Evolutionary conservation across 1,140 invertebrate genomes (phyloP).

Genomic region (Cylas formicarius): DNA sequence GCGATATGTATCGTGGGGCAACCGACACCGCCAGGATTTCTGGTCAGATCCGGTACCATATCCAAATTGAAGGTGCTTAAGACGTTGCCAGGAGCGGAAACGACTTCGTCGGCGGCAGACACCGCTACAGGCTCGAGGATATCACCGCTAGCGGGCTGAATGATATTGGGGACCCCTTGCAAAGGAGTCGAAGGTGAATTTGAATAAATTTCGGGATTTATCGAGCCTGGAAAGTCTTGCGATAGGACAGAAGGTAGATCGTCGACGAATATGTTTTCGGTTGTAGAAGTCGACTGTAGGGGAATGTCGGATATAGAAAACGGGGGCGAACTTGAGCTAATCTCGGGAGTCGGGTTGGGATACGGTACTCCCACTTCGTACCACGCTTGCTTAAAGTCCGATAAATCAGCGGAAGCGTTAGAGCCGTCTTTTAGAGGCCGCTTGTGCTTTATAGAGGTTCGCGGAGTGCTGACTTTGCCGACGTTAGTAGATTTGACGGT

Average conservation of each 20-base stretch:
- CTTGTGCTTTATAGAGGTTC: neutral
- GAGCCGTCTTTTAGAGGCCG: slow-evolving; percentile 3
- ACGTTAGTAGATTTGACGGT: slow-evolving; percentile 1
- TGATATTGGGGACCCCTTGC: slow-evolving; percentile 18
- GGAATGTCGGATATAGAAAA: slow-evolving; percentile 24
- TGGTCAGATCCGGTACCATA: slow-evolving; percentile 25
- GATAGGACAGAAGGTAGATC: neutral
- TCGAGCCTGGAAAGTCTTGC: neutral
- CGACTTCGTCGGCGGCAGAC: neutral
- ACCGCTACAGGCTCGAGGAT: slow-evolving; percentile 9
- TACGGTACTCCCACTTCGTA: slow-evolving; percentile 28
- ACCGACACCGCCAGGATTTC: slow-evolving; percentile 13
- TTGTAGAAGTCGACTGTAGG: slow-evolving; percentile 1
- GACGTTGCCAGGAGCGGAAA: slow-evolving; percentile 14
- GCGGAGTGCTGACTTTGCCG: slow-evolving; percentile 1
- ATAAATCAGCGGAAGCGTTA: slow-evolving; percentile 1
- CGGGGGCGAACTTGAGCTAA: slow-evolving; percentile 33
- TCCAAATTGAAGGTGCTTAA: slow-evolving; percentile 31
- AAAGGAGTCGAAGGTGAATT: slow-evolving; percentile 30
- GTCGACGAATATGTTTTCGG: slow-evolving; percentile 7
- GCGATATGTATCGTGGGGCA: slow-evolving; percentile 35
- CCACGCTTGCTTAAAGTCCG: slow-evolving; percentile 31
- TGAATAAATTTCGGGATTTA: slow-evolving; percentile 23
- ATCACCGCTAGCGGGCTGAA: slow-evolving; percentile 3
- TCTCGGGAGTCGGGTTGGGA: slow-evolving; percentile 33